Base-by-base conservation (phyloP, 2,888 invertebrate genomes). In the Volucella bombylans region DNA sequence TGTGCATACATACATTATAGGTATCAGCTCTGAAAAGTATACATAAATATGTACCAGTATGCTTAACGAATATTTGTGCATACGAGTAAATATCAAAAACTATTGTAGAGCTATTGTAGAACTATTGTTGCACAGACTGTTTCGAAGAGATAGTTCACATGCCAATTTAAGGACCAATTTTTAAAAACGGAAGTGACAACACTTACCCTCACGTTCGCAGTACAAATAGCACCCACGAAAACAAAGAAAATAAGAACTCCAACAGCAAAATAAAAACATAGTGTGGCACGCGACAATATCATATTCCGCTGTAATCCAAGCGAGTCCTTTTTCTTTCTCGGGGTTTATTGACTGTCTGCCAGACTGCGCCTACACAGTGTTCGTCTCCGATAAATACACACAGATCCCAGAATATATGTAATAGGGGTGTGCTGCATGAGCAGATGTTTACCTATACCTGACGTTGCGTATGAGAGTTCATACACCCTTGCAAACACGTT, bases 261-360 rank as follows among this genome's bases (percentile, higher is more conserved):
- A 45, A 39, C 23, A 57, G 52, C 49, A 45, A 49, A 59, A 76
- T 69, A 59, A 64, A 82, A 77, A 71, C 65, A 71, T 43, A 31
- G 67, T 77, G 61, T 31, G 82, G 82, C 82, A 82, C 82, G 82
- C 82, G 82, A 82, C 82, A 77, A 54, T 67, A 71, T 64, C 14
- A 15, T 2, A 6, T 23, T 3, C 54, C 14, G 43, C 71, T 64
- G 41, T 68, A 38, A 9, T 38, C 49, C 49, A 57, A 74, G 57
- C 14, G 62, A 76, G 81, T 77, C 61, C 77, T 47, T 79, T 71
- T 72, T 67, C 65, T 31, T 59, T 54, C 31, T 47, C n/a, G 3
- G 41, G 52, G 38, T 43, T 59, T 69, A 64, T 68, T 67, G 47
- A 62, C 49, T 52, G 71, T 57, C 64, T 76, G 50, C 41, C 67